Percentiles rank a stretch among this genome's conserved stretches.
Conservation (phyloP, 2,113 vertebrate genomes). For the Mobula birostris region DNA sequence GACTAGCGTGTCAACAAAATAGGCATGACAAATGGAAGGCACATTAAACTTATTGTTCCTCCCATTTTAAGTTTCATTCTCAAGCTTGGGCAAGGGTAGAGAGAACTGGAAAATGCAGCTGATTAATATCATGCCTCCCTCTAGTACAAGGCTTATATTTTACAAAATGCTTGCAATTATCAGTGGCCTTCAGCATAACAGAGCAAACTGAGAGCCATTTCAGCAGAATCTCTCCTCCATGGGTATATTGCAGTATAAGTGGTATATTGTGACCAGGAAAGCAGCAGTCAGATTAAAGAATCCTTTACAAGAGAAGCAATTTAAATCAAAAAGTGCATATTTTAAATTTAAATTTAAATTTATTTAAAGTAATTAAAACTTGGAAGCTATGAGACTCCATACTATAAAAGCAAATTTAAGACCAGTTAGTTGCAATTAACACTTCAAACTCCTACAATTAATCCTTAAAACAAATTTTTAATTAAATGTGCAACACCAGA, state of each 20-base stretch:
- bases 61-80: not conserved
- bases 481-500: not conserved
- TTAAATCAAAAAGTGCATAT: not conserved
- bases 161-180: not conserved
- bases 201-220: not conserved
- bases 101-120: not conserved
- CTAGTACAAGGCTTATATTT: not conserved
- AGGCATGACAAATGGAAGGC: not conserved
- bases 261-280: not conserved
- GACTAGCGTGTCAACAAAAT: not conserved
- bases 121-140: not conserved
- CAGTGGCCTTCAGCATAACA: not conserved
- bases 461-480: not conserved
- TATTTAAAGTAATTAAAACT: not conserved
- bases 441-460: no score
- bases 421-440: not conserved
- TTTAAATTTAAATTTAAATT: no score
- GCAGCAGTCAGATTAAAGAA: not conserved
- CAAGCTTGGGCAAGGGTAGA: not conserved
- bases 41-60: not conserved
- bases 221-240: not conserved
- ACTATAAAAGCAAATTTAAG: not conserved
- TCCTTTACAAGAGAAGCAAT: not conserved
- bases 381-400: not conserved
- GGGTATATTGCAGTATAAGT: not conserved